Percentiles rank a stretch among this genome's conserved stretches.
Conservation (phyloP, 2,797 vertebrate genomes). For the Leontocebus nigricollis region DNA sequence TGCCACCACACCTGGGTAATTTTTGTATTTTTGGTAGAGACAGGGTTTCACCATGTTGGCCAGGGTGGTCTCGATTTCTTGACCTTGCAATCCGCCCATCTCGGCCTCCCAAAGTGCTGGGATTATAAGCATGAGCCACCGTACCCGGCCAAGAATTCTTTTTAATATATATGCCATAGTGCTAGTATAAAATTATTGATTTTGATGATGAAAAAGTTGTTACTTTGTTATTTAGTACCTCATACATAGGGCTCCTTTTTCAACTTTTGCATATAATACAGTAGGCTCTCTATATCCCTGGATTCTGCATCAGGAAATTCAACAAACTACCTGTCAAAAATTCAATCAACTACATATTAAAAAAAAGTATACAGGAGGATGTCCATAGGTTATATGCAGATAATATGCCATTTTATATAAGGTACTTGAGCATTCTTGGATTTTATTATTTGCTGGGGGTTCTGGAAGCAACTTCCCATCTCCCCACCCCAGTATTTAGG, state of each 20-base stretch:
- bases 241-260: background rate
- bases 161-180: background rate
- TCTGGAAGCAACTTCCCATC: background rate
- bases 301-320: background rate
- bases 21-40: too few relatives aligned
- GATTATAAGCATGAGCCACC: too few relatives aligned
- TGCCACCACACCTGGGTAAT: too few relatives aligned
- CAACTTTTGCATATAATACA: background rate
- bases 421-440: background rate
- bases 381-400: background rate
- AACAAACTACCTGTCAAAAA: background rate
- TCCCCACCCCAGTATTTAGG: background rate
- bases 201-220: conserved; percentile 27
- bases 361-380: background rate
- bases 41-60: too few relatives aligned
- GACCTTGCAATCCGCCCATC: too few relatives aligned
- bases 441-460: background rate
- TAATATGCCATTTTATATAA: background rate
- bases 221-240: conserved; percentile 25
- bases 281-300: background rate
- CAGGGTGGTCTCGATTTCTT: too few relatives aligned
- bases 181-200: conserved; percentile 29
- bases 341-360: background rate
- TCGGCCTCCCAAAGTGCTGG: too few relatives aligned
- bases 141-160: background rate